A percentile compares a stretch with the other conserved stretches of the same genome.
phyloP scores from a whole-genome alignment of 2,888 invertebrate genomes.

The Smittia aterrima region DNA sequence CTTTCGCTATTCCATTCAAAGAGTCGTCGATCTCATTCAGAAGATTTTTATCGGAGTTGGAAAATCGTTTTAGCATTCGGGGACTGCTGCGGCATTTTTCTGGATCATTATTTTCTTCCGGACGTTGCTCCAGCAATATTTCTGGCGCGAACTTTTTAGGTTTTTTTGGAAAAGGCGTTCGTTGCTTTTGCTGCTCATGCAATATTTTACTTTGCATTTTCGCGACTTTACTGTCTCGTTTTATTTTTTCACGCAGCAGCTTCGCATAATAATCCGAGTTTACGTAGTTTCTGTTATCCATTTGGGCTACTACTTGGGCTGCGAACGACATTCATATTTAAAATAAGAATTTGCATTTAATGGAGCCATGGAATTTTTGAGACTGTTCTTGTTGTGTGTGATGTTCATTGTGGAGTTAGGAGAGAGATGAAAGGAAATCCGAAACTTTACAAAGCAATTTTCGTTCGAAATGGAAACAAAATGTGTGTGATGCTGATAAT shows the following conservation, averaged over 20 bases:
- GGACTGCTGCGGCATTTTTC: neutral
- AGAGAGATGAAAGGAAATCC: too few relatives aligned
- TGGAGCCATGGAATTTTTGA: too few relatives aligned
- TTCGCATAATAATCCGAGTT: slow-evolving; percentile 34
- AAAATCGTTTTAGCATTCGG: neutral
- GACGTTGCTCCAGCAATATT: neutral
- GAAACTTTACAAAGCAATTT: too few relatives aligned
- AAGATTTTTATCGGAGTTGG: slow-evolving; percentile 49
- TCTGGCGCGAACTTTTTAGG: slow-evolving; percentile 30
- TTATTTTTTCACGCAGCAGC: slow-evolving; percentile 33
- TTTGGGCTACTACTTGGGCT: neutral
- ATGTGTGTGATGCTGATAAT: neutral
- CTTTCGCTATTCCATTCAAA: slow-evolving; percentile 58
- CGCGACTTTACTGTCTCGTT: slow-evolving; percentile 25
- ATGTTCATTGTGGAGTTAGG: too few relatives aligned
- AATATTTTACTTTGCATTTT: slow-evolving; percentile 38
- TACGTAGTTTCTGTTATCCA: slow-evolving; percentile 32
- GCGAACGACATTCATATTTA: neutral
- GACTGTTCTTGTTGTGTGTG: too few relatives aligned
- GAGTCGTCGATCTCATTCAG: slow-evolving; percentile 66
- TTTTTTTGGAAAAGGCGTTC: slow-evolving; percentile 20
- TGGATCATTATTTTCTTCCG: slow-evolving; percentile 7
- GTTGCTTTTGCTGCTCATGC: neutral
- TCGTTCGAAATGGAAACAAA: neutral
- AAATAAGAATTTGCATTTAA: too few relatives aligned